These are phyloP conservation scores for Calyptomena viridis DNA, from an alignment of 2,113 vertebrate species.

Conservation along the genomic window DNA sequence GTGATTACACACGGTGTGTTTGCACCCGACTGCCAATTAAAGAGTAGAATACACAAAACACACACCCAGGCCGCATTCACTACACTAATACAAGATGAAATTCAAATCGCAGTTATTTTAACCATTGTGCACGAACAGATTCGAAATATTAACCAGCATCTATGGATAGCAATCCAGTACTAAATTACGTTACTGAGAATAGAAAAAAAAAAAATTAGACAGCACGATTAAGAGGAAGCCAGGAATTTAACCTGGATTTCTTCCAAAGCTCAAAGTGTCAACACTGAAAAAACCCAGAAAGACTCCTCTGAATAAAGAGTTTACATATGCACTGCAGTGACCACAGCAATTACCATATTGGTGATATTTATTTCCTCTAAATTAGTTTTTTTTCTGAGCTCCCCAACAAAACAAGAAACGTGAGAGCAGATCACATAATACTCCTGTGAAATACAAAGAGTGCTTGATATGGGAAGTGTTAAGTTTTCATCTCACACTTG, in stretches of 20 bases:
- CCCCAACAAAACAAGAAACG: neutral
- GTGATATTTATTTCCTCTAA: neutral
- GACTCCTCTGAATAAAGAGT: neutral
- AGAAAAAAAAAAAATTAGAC: neutral
- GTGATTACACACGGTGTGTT: neutral
- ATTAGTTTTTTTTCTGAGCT: neutral
- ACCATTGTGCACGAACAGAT: neutral
- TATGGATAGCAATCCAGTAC: neutral
- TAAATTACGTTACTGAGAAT: neutral
- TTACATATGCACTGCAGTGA: neutral
- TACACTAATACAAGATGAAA: neutral
- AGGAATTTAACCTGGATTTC: neutral
- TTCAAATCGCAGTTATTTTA: neutral
- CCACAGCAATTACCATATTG: neutral
- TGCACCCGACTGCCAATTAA: neutral
- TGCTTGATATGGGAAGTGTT: neutral
- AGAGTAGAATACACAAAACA: neutral
- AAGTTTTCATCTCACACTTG: neutral
- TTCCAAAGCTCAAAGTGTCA: neutral
- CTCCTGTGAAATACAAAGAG: neutral
- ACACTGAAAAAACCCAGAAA: neutral
- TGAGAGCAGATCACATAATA: rapidly evolving
- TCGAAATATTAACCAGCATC: neutral
- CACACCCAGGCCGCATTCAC: neutral
- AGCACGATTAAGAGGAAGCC: neutral